A percentile compares a stretch with the other conserved stretches of the same genome.
These are phyloP conservation scores for Sogatella furcifera DNA, from an alignment of 1,140 invertebrate genomes.

Conservation along the genomic window DNA sequence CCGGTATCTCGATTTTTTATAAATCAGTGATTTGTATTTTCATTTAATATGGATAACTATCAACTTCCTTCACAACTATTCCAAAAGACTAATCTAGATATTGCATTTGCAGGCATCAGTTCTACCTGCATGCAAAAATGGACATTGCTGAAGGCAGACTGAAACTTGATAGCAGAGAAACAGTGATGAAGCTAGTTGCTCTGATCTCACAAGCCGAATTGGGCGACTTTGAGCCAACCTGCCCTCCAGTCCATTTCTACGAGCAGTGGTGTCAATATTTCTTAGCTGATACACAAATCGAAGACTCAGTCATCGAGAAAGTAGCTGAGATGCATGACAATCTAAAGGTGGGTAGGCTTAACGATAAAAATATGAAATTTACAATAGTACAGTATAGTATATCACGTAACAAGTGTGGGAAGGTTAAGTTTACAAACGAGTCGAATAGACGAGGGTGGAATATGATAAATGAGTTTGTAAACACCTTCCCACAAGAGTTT, in stretches of 20 bases:
- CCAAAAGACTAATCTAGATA: no score
- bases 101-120: slow-evolving; percentile 49
- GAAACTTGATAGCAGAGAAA: slow-evolving; percentile 50
- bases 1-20: no score
- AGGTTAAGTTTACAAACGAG: no score
- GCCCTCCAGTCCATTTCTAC: slow-evolving; percentile 46
- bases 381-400: no score
- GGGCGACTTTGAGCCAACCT: slow-evolving; percentile 51
- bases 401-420: no score
- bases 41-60: no score
- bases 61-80: no score
- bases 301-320: slow-evolving; percentile 46
- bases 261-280: slow-evolving; percentile 47
- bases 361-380: no score
- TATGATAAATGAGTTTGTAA: no score
- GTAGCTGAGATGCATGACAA: slow-evolving; percentile 51
- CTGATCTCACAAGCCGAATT: slow-evolving; percentile 63
- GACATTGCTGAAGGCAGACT: slow-evolving; percentile 61
- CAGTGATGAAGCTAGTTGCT: slow-evolving; percentile 60
- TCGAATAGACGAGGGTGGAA: no score
- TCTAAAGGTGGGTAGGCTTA: slow-evolving; percentile 29
- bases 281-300: slow-evolving; percentile 30
- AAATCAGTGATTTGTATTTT: no score
- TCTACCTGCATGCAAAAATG: slow-evolving; percentile 67
- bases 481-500: no score